Conservation (phyloP, 2,888 invertebrate species). For the Elmis aenea region DNA sequence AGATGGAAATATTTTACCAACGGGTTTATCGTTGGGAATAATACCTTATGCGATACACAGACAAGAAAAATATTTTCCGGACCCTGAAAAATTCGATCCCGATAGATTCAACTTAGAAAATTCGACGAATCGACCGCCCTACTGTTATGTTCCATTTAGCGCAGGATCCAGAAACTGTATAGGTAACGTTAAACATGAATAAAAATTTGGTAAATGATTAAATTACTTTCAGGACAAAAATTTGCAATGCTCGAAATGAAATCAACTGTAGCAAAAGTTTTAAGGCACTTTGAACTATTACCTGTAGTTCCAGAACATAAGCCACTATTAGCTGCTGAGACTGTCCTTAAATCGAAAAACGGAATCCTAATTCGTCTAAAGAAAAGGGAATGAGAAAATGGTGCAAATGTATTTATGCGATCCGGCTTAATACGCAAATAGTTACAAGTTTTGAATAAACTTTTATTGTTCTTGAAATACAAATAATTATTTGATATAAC, state of each 20-base stretch:
- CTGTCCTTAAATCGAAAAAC: slow-evolving; percentile 47
- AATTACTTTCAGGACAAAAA: no score
- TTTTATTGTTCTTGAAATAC: no score
- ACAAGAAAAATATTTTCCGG: slow-evolving; percentile 48
- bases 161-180: slow-evolving; percentile 60
- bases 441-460: no score
- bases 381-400: no score
- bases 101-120: slow-evolving; percentile 47
- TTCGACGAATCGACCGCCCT: slow-evolving; percentile 42
- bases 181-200: slow-evolving; percentile 41
- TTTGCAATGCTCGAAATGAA: no score
- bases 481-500: no score
- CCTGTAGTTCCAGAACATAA: slow-evolving; percentile 32
- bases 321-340: slow-evolving; percentile 44
- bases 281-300: no score
- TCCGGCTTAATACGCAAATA: no score
- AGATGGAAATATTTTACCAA: slow-evolving; percentile 30
- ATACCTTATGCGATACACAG: slow-evolving; percentile 49
- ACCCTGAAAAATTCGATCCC: slow-evolving; percentile 51
- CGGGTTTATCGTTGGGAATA: slow-evolving; percentile 42
- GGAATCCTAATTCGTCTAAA: slow-evolving; percentile 41
- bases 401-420: no score
- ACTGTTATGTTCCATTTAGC: slow-evolving; percentile 56
- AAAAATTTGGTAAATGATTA: no score
- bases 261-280: no score